phyloP scores from a whole-genome alignment of 1,140 invertebrate species.

The Musca vetustissima region DNA sequence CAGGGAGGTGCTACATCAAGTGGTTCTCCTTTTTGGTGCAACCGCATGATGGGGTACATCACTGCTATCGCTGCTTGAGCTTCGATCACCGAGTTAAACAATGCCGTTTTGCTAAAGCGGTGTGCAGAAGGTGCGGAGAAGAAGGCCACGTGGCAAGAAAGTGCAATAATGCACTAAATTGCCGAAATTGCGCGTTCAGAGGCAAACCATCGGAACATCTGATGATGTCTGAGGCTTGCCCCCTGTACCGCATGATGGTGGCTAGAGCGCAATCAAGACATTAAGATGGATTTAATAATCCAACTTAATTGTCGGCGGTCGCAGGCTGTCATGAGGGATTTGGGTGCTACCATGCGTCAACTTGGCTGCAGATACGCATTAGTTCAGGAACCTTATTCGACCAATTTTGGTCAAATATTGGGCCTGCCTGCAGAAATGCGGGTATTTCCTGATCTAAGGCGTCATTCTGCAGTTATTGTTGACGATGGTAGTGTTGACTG shows the following conservation, averaged over 20 bases:
- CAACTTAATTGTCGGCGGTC: no score
- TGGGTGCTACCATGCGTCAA: background rate
- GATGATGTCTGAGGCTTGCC: slow-evolving; percentile 2
- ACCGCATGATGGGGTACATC: background rate
- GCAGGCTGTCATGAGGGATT: background rate
- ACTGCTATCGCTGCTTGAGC: background rate
- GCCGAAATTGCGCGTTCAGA: background rate
- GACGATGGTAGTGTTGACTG: no score
- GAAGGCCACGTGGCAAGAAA: background rate
- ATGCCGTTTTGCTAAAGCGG: background rate
- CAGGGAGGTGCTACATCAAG: background rate
- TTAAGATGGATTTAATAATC: no score
- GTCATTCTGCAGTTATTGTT: no score
- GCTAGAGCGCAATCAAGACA: background rate
- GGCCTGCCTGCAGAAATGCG: no score
- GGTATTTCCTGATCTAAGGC: no score
- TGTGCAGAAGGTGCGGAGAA: background rate
- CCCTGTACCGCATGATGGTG: background rate
- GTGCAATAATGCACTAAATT: background rate
- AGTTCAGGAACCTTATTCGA: no score
- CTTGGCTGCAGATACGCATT: background rate
- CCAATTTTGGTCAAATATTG: background rate
- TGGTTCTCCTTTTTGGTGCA: background rate
- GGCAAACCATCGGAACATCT: background rate
- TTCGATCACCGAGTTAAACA: background rate